Conservation (phyloP, 2,113 vertebrate species). For the Rattus rattus region DNA sequence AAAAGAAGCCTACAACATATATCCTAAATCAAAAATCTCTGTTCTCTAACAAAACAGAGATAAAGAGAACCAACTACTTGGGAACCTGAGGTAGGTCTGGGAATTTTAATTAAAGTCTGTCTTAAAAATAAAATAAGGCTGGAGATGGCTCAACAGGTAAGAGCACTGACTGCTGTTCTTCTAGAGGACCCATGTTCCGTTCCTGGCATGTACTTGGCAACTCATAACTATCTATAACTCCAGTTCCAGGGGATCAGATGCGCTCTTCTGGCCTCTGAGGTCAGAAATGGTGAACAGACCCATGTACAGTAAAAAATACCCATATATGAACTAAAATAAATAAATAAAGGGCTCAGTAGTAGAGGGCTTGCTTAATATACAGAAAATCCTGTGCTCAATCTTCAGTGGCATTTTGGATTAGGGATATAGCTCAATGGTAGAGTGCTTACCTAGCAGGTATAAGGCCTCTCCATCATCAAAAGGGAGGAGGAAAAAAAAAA, state of each 20-base stretch:
- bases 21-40: conserved; percentile 34
- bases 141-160: neutral
- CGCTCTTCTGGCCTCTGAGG: neutral
- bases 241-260: neutral
- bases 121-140: neutral
- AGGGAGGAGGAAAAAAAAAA: neutral
- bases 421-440: neutral
- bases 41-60: conserved; percentile 14
- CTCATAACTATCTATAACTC: neutral
- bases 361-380: neutral
- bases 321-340: neutral
- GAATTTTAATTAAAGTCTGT: neutral
- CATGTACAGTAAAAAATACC: neutral
- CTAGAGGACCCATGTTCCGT: neutral
- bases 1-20: neutral
- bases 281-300: neutral
- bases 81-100: neutral
- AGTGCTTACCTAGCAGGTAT: neutral
- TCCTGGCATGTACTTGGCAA: neutral
- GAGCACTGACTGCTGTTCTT: neutral
- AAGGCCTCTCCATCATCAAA: neutral
- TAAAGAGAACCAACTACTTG: neutral
- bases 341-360: neutral
- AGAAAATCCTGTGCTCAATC: neutral
- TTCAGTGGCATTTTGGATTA: neutral